Conservation (phyloP, 2,888 invertebrate species). For the Linyphia triangularis region DNA sequence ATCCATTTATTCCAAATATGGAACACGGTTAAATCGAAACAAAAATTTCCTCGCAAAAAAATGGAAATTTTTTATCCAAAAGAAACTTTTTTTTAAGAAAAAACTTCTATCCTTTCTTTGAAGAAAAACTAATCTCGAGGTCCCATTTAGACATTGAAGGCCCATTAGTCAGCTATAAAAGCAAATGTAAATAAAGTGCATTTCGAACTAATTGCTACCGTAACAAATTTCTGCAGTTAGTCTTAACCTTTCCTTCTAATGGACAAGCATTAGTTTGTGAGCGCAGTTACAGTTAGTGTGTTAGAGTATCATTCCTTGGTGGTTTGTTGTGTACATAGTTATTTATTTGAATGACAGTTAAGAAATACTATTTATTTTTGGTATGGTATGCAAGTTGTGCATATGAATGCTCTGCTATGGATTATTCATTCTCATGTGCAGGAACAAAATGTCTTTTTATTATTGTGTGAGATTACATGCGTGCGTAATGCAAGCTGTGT, state of each 20-base stretch:
- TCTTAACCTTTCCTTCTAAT: background rate
- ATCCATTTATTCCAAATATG: too few relatives aligned
- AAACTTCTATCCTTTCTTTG: background rate
- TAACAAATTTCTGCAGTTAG: background rate
- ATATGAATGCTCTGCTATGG: background rate
- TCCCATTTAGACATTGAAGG: too few relatives aligned
- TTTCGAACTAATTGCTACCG: background rate
- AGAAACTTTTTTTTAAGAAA: background rate
- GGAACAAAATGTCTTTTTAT: too few relatives aligned
- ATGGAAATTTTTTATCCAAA: too few relatives aligned
- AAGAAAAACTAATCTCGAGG: background rate
- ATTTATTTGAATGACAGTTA: constrained; percentile 72
- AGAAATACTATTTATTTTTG: constrained; percentile 68
- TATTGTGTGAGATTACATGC: too few relatives aligned
- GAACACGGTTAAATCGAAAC: too few relatives aligned
- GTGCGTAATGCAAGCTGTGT: too few relatives aligned
- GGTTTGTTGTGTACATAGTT: constrained; percentile 67
- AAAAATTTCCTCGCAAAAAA: too few relatives aligned
- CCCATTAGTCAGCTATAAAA: too few relatives aligned
- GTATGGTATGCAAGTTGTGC: constrained; percentile 36
- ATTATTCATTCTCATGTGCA: too few relatives aligned
- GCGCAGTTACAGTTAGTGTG: background rate
- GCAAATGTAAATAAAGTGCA: background rate
- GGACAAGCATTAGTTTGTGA: background rate
- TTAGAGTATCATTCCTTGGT: constrained; percentile 56